Conservation (phyloP, 2,797 vertebrate genomes). For the Pseudopleuronectes americanus region DNA sequence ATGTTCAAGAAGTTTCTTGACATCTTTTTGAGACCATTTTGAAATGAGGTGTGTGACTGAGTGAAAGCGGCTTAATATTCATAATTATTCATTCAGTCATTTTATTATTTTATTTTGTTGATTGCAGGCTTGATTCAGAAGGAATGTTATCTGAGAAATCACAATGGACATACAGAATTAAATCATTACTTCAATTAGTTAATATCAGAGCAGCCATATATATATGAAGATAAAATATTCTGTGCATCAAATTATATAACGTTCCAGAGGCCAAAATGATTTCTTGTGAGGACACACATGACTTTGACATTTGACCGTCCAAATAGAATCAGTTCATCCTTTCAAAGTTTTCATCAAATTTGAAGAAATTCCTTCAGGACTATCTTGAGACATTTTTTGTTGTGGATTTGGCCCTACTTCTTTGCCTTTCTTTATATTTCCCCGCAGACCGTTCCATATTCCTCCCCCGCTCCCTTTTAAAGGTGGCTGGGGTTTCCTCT, state of each 20-base stretch:
- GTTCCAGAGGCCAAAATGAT: background rate
- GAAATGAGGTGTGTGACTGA: constrained; percentile 22
- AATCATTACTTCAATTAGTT: background rate
- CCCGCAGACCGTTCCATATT: constrained; percentile 57
- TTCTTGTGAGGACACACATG: too few relatives aligned
- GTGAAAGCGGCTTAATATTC: constrained; percentile 11
- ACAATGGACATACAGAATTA: background rate
- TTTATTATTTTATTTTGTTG: constrained; percentile 7
- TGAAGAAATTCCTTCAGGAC: too few relatives aligned
- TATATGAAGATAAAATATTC: background rate
- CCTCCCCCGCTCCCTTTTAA: constrained; percentile 41
- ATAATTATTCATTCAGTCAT: constrained; percentile 17
- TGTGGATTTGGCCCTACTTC: too few relatives aligned
- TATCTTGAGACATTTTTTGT: too few relatives aligned
- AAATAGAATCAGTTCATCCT: too few relatives aligned
- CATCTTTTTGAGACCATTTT: constrained; percentile 35
- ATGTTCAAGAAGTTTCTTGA: constrained; percentile 33
- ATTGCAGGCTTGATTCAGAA: constrained; percentile 12
- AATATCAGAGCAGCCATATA: background rate
- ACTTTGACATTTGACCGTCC: too few relatives aligned
- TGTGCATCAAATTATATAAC: background rate
- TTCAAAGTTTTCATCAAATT: too few relatives aligned
- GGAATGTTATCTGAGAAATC: background rate
- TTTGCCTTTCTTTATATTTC: constrained; percentile 21
- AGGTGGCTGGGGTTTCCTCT: constrained; percentile 64